These are phyloP conservation scores for Radopholus similis DNA, from an alignment of 1,140 invertebrate genomes.

Conservation along the genomic window DNA sequence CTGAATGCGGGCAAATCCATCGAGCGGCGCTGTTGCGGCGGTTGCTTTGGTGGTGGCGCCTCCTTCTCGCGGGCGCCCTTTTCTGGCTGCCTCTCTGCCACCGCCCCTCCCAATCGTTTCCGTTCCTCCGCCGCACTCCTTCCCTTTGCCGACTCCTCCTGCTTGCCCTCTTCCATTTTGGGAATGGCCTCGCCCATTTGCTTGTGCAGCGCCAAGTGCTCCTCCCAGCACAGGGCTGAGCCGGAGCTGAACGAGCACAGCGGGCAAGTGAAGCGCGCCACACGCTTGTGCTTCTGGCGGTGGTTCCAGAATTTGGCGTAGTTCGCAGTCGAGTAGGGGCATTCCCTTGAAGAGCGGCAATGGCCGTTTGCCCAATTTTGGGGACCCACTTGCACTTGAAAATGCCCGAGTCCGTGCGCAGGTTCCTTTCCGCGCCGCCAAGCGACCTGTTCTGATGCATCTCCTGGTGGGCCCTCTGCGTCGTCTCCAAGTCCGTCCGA, in stretches of 20 bases:
- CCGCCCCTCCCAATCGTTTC: neutral
- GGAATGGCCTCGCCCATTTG: neutral
- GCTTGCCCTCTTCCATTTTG: neutral
- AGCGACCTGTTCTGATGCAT: neutral
- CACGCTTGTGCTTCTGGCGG: conserved; percentile 26
- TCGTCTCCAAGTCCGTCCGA: conserved; percentile 1
- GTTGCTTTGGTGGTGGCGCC: neutral
- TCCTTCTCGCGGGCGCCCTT: neutral
- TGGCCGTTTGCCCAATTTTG: neutral
- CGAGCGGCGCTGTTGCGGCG: neutral
- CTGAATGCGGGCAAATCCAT: neutral
- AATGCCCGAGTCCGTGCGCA: neutral
- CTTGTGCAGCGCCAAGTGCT: conserved; percentile 18
- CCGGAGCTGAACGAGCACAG: conserved; percentile 21
- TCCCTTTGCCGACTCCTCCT: neutral
- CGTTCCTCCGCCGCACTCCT: neutral
- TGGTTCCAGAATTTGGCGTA: conserved; percentile 31
- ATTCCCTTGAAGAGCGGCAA: conserved; percentile 24
- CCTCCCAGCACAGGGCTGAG: conserved; percentile 16
- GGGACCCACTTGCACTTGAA: conserved; percentile 22
- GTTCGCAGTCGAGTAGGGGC: conserved; percentile 20
- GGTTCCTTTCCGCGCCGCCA: neutral
- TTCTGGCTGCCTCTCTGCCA: neutral
- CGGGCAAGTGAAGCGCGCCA: conserved; percentile 15
- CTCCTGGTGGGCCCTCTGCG: conserved; percentile 5